Conservation (phyloP, 2,113 vertebrate genomes). For the Xenotilapia flavipinnis region DNA sequence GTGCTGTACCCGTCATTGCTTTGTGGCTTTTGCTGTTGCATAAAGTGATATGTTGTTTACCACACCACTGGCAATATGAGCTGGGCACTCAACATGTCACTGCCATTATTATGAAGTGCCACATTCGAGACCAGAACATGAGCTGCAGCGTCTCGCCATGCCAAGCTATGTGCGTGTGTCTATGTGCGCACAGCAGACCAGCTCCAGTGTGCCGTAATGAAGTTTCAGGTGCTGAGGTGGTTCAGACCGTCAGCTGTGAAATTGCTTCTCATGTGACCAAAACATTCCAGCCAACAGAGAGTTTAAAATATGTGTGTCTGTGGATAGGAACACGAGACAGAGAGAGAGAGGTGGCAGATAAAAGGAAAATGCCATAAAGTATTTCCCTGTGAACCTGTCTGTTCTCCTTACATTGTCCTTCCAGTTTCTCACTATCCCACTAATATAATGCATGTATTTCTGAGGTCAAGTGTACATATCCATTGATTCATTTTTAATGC, state of each 20-base stretch:
- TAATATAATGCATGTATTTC: conserved; percentile 1
- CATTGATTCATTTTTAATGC: conserved; percentile 11
- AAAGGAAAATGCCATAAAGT: not conserved
- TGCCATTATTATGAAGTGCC: conserved; percentile 15
- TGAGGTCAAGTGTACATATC: conserved; percentile 6
- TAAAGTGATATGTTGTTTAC: not conserved
- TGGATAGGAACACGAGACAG: not conserved
- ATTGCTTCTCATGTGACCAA: conserved; percentile 45
- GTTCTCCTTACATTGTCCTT: not conserved
- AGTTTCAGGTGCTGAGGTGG: conserved; percentile 39
- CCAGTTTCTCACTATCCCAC: not conserved
- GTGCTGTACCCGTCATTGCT: not conserved
- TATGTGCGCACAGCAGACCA: not conserved
- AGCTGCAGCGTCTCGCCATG: not conserved
- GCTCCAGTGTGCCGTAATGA: conserved; percentile 3
- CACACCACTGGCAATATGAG: not conserved
- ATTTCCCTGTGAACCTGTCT: not conserved
- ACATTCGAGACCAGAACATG: not conserved
- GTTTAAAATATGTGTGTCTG: not conserved
- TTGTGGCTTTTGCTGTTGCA: not conserved
- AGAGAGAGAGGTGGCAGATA: not conserved
- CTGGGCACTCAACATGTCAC: not conserved
- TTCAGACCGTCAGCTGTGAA: conserved; percentile 51
- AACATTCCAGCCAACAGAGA: not conserved
- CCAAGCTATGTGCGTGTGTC: not conserved